Base-by-base conservation (phyloP, 1,140 invertebrate species). In the Dreissena rostriformis region DNA sequence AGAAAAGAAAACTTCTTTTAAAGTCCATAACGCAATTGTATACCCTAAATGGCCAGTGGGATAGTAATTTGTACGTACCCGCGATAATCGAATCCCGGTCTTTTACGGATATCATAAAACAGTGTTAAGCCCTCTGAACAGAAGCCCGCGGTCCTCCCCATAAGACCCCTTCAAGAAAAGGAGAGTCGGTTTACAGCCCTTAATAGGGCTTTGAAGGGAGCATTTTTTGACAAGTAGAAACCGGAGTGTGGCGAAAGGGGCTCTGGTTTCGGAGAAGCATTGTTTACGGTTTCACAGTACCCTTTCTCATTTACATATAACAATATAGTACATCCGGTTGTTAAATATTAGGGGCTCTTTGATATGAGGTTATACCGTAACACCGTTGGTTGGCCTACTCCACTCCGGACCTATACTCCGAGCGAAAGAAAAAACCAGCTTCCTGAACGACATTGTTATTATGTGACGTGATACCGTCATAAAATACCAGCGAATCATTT, bases 281-380 rank as follows among this genome's bases (percentile, higher is more conserved):
- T 75, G 80, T 82, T 53, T 71, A 22, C n/a, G 2, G 29, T 61
- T 68, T 75, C 53, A 74, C 74, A 82, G 57, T 65, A 55, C 71
- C 63, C 63, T 55, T n/a, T 74, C 80, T 82, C 71, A 82, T 82
- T 82, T 82, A 82, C 80, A 82, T 82, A 74, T 68, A 82, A 82
- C 52, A 82, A 75, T 82, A 75, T 73, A 57, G 51, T 22, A 57
- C 80, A 82, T 82, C 80, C 80, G 80, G 80, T 66, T 72, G 71
- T 75, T 82, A 72, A 77, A 77, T 39, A 61, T 61, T 49, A 24
- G n/a, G 70, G 51, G 52, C 72, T 52, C 72, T 68, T 77, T 24
- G 26, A 81, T 51, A 74, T n/a, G 57, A 63, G 72, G 63, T 28
- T 49, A 61, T 61, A 61, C 57, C 17, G 57, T 61, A 24, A 61